Evolutionary conservation across 2,797 vertebrate species (phyloP).

Genomic region (Acanthurus tractus): DNA sequence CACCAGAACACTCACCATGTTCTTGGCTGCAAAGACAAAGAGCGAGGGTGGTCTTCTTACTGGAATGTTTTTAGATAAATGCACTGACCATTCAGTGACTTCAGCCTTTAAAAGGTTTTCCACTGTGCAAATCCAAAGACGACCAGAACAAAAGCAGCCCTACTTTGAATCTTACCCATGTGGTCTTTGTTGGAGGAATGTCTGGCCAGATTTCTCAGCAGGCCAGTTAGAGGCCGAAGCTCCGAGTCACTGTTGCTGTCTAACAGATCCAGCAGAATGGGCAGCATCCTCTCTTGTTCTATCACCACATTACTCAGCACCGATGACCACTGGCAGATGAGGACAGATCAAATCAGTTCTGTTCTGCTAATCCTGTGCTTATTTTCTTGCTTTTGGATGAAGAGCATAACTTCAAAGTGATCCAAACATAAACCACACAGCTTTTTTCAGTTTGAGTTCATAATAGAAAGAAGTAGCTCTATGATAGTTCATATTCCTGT

Average conservation of each 20-base stretch:
- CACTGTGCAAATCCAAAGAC: too few species aligned
- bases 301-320: slow-evolving; percentile 91
- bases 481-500: background rate
- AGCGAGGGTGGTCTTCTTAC: background rate
- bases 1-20: slow-evolving; percentile 91
- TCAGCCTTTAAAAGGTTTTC: slow-evolving; percentile 4
- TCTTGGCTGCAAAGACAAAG: slow-evolving; percentile 86
- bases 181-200: slow-evolving; percentile 91
- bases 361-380: background rate
- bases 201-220: slow-evolving; percentile 93
- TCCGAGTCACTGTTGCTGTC: slow-evolving; percentile 89
- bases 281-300: slow-evolving; percentile 94
- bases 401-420: background rate
- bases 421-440: background rate
- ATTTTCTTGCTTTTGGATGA: background rate
- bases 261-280: slow-evolving; percentile 91
- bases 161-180: slow-evolving; percentile 87
- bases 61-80: background rate
- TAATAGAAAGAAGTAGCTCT: too few species aligned
- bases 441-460: too few species aligned
- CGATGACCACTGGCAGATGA: slow-evolving; percentile 88
- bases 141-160: too few species aligned
- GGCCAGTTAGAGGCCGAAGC: slow-evolving; percentile 91
- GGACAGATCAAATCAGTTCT: slow-evolving; percentile 5
- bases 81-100: background rate